Base-by-base conservation (phyloP, 2,888 invertebrate genomes). In the Rhaphigaster nebulosa region DNA sequence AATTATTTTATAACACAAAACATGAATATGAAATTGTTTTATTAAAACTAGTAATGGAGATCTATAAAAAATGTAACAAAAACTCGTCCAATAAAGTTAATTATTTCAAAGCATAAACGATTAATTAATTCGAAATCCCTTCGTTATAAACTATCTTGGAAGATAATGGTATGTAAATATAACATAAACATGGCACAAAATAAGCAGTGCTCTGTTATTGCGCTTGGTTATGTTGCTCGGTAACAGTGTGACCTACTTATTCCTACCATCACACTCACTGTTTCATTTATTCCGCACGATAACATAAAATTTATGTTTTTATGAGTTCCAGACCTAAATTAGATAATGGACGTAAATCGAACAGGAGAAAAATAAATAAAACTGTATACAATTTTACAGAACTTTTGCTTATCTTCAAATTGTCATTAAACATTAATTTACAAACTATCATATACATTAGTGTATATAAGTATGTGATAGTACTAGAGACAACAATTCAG, bases 81-180 rank as follows among this genome's bases (percentile, higher is more conserved):
- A 65, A 29, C 15, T 29, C 60, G 26, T 6, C 0, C 15, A 29
- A 23, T 15, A 65, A 65, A 29, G 65, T 65, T 65, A 13, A 76
- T 76, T 38, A 38, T 10, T 20, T 38, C 5, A 38, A 20, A 26
- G 34, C 34, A 38, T 76, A 26, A 38, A 76, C 6, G 70, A 6
- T 18, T 76, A 76, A 76, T 76, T 76, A 76, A 76, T 10, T 76
- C 34, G 70, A 38, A 8, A 38, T 38, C 34, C 70, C 38, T 38
- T 8, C 6, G 70, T 20, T 76, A 76, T 38, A 76, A 76, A 76
- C 70, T 76, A 76, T 76, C 70, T 76, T 76, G 38, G 5, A 76
- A 76, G 70, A 38, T 76, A 76, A 76, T 76, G 70, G 70, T 76
- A 76, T 76, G 70, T 76, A 76, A 76, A 76, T 76, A 76, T 76